Conservation (phyloP, 2,113 vertebrate species). For the Octodon degus region DNA sequence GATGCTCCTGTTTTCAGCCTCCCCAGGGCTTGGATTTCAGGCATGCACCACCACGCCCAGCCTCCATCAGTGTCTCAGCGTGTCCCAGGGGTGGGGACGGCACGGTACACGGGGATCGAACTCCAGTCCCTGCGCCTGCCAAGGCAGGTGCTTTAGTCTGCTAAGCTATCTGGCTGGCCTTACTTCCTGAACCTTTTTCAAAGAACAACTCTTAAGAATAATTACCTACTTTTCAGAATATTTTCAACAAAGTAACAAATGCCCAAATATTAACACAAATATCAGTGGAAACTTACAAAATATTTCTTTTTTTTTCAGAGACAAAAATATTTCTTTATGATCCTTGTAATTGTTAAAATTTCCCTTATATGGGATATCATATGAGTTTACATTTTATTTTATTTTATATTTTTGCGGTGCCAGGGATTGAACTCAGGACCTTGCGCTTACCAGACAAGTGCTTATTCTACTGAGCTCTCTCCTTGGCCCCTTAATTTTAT, state of each 20-base stretch:
- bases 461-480: too few relatives aligned
- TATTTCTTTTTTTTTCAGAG: slow-evolving; percentile 66
- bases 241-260: slow-evolving; percentile 74
- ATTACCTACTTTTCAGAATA: slow-evolving; percentile 82
- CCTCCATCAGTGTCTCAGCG: too few relatives aligned
- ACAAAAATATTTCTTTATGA: slow-evolving; percentile 81
- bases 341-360: slow-evolving; percentile 76
- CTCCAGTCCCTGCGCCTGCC: too few relatives aligned
- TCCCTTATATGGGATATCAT: slow-evolving; percentile 75
- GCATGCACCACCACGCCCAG: too few relatives aligned
- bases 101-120: too few relatives aligned
- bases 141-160: too few relatives aligned
- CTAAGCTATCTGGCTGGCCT: too few relatives aligned
- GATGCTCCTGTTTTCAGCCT: too few relatives aligned
- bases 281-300: slow-evolving; percentile 79
- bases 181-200: slow-evolving; percentile 54
- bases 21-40: too few relatives aligned
- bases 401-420: not conserved
- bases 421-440: too few relatives aligned
- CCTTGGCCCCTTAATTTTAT: slow-evolving; percentile 54
- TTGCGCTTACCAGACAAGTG: too few relatives aligned
- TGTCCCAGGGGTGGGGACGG: too few relatives aligned
- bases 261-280: slow-evolving; percentile 76
- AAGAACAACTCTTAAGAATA: slow-evolving; percentile 56
- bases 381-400: slow-evolving; percentile 75